Evolutionary conservation across 2,797 vertebrate genomes (phyloP).

Genomic region (Pteropus rufus): DNA sequence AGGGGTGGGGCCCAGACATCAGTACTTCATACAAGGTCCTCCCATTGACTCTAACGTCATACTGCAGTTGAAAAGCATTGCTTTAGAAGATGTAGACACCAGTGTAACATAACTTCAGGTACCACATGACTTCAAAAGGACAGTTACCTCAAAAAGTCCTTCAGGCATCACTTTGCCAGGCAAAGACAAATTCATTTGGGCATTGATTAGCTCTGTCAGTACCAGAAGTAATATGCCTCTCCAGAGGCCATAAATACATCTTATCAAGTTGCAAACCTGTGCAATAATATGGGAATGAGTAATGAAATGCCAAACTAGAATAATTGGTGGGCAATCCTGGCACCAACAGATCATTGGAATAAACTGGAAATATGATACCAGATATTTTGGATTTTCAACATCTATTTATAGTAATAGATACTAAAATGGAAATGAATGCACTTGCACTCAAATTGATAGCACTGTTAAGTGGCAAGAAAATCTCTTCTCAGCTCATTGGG

Average conservation of each 20-base stretch:
- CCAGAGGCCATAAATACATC: constrained; percentile 17
- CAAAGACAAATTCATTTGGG: constrained; percentile 26
- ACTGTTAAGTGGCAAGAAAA: constrained; percentile 34
- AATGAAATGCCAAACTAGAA: background rate
- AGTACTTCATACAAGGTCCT: background rate
- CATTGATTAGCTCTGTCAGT: constrained; percentile 14
- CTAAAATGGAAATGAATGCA: constrained; percentile 32
- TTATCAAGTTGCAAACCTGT: constrained; percentile 25
- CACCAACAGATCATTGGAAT: background rate
- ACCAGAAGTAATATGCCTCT: background rate
- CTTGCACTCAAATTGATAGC: constrained; percentile 9
- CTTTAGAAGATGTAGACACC: background rate
- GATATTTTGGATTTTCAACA: constrained; percentile 26
- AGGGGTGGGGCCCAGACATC: accelerated
- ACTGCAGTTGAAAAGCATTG: background rate
- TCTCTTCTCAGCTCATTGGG: background rate
- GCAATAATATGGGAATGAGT: background rate
- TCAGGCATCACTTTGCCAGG: background rate
- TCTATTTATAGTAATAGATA: constrained; percentile 25
- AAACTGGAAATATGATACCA: background rate
- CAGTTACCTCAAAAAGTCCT: background rate
- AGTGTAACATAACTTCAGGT: background rate
- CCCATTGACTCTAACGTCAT: background rate
- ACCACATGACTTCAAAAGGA: background rate
- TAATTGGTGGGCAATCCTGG: background rate